Percentiles rank a stretch among this genome's conserved stretches.
Conservation (phyloP, 2,797 vertebrate species). For the Linurgus olivaceus region DNA sequence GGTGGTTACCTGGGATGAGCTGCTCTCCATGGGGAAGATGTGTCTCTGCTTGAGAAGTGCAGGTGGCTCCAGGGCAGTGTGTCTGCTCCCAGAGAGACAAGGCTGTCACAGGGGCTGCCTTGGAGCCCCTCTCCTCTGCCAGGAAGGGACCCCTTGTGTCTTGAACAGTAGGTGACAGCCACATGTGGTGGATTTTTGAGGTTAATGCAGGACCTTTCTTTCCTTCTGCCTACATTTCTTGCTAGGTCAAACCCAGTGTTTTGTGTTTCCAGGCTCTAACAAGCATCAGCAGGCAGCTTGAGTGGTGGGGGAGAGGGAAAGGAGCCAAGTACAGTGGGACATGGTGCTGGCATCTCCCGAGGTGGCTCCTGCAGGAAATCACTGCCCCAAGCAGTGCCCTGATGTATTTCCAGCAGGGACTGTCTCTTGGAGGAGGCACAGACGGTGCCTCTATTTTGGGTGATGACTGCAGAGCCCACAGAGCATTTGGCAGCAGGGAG, state of each 20-base stretch:
- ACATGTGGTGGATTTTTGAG: not conserved
- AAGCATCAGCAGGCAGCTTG: not conserved
- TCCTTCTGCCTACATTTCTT: not conserved
- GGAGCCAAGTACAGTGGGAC: not conserved
- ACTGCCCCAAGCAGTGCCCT: not conserved
- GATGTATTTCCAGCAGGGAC: not conserved
- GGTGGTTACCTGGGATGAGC: not conserved
- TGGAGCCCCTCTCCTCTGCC: not conserved
- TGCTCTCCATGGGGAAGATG: not conserved
- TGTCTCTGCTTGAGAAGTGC: not conserved
- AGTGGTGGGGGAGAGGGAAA: not conserved
- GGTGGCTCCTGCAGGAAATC: not conserved
- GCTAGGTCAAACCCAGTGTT: not conserved
- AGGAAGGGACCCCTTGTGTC: too few relatives aligned
- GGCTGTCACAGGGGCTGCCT: not conserved
- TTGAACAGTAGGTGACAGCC: not conserved
- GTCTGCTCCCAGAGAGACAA: not conserved
- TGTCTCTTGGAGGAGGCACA: not conserved
- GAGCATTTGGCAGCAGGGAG: not conserved
- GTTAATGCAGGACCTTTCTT: not conserved
- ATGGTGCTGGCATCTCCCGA: not conserved
- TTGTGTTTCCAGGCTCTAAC: not conserved
- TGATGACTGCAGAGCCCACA: not conserved
- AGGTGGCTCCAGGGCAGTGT: accelerated
- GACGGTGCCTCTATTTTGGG: not conserved